Evolutionary conservation across 2,113 vertebrate genomes (phyloP).

Genomic region (Macroglossus sobrinus): DNA sequence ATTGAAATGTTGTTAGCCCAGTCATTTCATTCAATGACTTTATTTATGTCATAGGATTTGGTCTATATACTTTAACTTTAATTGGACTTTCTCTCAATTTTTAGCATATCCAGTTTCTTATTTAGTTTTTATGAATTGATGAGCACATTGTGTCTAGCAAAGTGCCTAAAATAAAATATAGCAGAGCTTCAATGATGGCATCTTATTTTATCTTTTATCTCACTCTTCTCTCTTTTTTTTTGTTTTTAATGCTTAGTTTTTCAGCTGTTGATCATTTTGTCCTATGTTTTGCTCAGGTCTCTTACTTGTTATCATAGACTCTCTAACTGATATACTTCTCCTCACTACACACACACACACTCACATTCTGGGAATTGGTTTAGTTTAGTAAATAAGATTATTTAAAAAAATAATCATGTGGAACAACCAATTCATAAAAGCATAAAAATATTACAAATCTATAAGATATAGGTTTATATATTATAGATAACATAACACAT

Average conservation of each 20-base stretch:
- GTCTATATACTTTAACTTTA: background rate
- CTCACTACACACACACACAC: no score
- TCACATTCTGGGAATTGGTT: background rate
- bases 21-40: background rate
- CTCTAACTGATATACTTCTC: background rate
- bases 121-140: background rate
- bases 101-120: background rate
- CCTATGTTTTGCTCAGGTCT: background rate
- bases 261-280: background rate
- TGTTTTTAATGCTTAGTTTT: background rate
- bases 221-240: background rate
- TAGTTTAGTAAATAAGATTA: background rate
- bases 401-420: background rate
- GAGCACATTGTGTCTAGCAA: background rate
- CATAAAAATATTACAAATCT: background rate
- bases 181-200: background rate
- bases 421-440: background rate
- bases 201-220: background rate
- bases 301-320: background rate
- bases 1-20: background rate
- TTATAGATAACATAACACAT: no score
- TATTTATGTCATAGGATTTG: background rate
- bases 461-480: background rate
- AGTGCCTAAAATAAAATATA: background rate
- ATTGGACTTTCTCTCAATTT: background rate